Percentiles rank a stretch among this genome's conserved stretches.
These are phyloP conservation scores for Ormia ochracea DNA, from an alignment of 2,888 invertebrate species.

Conservation along the genomic window DNA sequence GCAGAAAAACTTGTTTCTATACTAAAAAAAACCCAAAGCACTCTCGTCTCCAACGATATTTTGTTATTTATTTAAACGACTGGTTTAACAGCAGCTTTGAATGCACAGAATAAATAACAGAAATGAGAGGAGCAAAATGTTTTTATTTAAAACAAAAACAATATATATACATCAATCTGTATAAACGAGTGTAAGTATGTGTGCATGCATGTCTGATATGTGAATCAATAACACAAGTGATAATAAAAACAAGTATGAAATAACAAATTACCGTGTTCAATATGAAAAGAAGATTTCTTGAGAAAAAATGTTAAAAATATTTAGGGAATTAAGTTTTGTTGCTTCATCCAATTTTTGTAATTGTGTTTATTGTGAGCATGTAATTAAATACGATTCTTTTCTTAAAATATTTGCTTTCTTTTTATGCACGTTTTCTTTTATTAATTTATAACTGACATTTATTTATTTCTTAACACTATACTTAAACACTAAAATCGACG, in stretches of 20 bases:
- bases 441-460: no score
- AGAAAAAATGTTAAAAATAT: constrained; percentile 8
- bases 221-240: constrained; percentile 34
- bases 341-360: background rate
- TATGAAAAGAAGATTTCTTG: background rate
- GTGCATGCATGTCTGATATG: background rate
- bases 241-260: constrained; percentile 9
- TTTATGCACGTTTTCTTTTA: no score
- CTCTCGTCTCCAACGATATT: constrained; percentile 9
- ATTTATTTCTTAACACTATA: no score
- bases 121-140: background rate
- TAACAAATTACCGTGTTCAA: constrained; percentile 28
- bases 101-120: background rate
- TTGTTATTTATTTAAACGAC: constrained; percentile 1
- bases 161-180: background rate
- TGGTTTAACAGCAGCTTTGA: constrained; percentile 41
- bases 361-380: background rate
- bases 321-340: constrained; percentile 7
- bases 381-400: background rate
- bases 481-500: no score
- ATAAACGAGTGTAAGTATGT: background rate
- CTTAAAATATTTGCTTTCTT: no score
- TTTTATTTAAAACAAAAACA: constrained; percentile 1
- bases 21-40: constrained; percentile 33
- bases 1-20: constrained; percentile 45